These are phyloP conservation scores for Brassicogethes aeneus DNA, from an alignment of 2,888 invertebrate species.

Conservation along the genomic window DNA sequence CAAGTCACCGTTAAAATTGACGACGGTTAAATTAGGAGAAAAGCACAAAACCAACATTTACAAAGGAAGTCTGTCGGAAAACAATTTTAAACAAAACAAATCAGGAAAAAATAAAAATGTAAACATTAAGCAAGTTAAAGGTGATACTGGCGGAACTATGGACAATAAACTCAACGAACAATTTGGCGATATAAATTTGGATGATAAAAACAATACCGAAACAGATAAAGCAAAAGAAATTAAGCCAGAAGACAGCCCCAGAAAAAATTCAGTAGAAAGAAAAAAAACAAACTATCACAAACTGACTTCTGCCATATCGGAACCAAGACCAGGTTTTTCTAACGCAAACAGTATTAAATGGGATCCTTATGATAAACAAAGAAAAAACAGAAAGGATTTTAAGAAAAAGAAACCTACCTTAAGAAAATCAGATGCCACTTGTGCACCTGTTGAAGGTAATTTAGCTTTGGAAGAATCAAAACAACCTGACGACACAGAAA, in stretches of 20 bases:
- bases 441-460: conserved; percentile 8
- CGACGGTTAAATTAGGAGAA: background rate
- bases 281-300: background rate
- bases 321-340: background rate
- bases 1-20: no score
- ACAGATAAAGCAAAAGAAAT: background rate
- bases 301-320: background rate
- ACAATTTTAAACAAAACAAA: conserved; percentile 15
- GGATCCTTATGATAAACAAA: background rate
- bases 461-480: no score
- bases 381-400: background rate
- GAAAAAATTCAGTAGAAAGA: background rate
- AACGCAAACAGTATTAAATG: background rate
- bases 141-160: no score
- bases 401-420: background rate
- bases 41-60: background rate
- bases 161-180: background rate
- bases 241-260: background rate
- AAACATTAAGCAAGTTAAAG: no score
- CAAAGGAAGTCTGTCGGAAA: conserved; percentile 23
- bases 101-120: background rate
- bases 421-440: background rate
- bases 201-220: no score
- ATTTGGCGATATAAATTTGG: background rate
- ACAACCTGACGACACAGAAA: no score